Conservation (phyloP, 1,140 invertebrate species). For the Bombus huntii region DNA sequence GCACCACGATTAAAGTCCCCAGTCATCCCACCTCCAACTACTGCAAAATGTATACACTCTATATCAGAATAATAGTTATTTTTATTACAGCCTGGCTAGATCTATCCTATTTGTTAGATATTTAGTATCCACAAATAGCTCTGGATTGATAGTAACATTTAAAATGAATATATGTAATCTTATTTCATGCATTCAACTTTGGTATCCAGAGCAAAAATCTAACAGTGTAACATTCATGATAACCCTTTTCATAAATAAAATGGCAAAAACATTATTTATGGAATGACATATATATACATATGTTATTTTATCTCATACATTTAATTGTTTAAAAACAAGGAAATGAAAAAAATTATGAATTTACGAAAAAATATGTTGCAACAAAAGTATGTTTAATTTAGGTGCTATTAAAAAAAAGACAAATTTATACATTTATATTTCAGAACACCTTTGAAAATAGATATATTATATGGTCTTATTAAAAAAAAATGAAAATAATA, state of each 20-base stretch:
- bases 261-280: not conserved
- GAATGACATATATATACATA: too few relatives aligned
- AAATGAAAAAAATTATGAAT: not conserved
- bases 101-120: not conserved
- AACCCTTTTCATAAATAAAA: not conserved
- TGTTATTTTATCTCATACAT: too few relatives aligned
- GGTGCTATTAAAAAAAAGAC: too few relatives aligned
- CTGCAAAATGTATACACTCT: slow-evolving; percentile 60
- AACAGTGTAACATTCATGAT: not conserved
- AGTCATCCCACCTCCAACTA: slow-evolving; percentile 77
- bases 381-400: too few relatives aligned
- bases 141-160: not conserved
- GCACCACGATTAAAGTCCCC: slow-evolving; percentile 79
- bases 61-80: not conserved
- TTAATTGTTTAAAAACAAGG: too few relatives aligned
- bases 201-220: not conserved
- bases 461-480: too few relatives aligned
- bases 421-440: too few relatives aligned
- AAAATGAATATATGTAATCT: not conserved
- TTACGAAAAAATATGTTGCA: too few relatives aligned
- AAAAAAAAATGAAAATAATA: not conserved
- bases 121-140: not conserved
- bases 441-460: not conserved
- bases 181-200: not conserved
- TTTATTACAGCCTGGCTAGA: not conserved